A percentile compares a stretch with the other conserved stretches of the same genome.
These are phyloP conservation scores for Clistopyga incitator DNA, from an alignment of 2,888 invertebrate species.

Conservation along the genomic window DNA sequence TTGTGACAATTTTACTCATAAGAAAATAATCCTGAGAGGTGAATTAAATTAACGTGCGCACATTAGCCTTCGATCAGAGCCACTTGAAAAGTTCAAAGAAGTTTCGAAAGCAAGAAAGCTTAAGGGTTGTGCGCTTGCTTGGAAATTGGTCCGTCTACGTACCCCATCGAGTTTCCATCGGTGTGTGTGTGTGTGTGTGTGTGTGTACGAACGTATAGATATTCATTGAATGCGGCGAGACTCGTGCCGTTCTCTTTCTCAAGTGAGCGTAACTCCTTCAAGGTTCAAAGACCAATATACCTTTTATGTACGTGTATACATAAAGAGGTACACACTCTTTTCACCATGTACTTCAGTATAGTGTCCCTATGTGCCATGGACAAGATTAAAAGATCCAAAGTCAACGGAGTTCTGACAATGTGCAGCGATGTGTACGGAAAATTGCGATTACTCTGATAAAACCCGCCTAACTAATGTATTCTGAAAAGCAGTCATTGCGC, in stretches of 20 bases:
- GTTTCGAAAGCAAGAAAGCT: conserved; percentile 49
- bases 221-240: conserved; percentile 48
- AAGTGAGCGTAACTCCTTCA: conserved; percentile 29
- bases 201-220: conserved; percentile 2
- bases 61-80: neutral
- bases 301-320: conserved; percentile 11
- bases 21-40: neutral
- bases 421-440: too few species aligned
- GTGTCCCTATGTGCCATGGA: neutral
- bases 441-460: too few species aligned
- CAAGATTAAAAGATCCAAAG: neutral
- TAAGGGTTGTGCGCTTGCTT: conserved; percentile 38
- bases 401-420: neutral
- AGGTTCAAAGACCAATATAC: conserved; percentile 52
- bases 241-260: conserved; percentile 2
- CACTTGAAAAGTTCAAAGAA: conserved; percentile 43
- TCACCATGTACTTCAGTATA: neutral
- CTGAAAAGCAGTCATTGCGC: too few species aligned
- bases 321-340: neutral
- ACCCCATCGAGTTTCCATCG: conserved; percentile 35
- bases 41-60: conserved; percentile 9
- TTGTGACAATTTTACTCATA: conserved; percentile 4
- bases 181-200: conserved; percentile 6
- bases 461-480: too few species aligned
- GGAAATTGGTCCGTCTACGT: conserved; percentile 37